Percentiles rank a stretch among this genome's conserved stretches.
Evolutionary conservation across 1,140 invertebrate species (phyloP).

Genomic region (Pygmarrhopalites habei): DNA sequence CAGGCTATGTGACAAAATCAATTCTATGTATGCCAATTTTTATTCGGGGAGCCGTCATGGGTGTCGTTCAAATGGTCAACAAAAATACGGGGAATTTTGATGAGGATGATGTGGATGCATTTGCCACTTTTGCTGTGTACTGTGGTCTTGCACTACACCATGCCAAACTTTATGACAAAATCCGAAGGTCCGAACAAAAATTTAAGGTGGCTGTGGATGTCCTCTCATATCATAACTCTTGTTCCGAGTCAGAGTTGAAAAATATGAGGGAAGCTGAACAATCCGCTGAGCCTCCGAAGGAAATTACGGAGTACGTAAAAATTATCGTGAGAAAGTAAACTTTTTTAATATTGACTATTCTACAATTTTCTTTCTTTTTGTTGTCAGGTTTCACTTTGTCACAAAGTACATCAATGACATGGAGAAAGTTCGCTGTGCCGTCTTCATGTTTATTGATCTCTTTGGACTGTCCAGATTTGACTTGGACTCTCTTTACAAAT

Average conservation of each 20-base stretch:
- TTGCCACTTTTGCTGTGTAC: conserved; percentile 75
- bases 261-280: conserved; percentile 45
- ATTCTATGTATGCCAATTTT: conserved; percentile 82
- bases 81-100: conserved; percentile 28
- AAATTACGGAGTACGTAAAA: conserved; percentile 3
- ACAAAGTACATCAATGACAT: conserved; percentile 59
- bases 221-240: conserved; percentile 67
- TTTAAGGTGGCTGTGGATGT: conserved; percentile 74
- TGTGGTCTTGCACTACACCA: conserved; percentile 77
- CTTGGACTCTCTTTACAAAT: conserved; percentile 56
- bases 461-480: conserved; percentile 58
- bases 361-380: too few species aligned
- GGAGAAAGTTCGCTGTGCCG: conserved; percentile 58
- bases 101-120: conserved; percentile 67
- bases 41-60: conserved; percentile 53
- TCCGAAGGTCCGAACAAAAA: conserved; percentile 72
- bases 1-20: conserved; percentile 65
- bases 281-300: background rate
- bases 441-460: conserved; percentile 72
- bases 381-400: conserved; percentile 61
- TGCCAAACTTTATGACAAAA: conserved; percentile 77
- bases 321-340: too few species aligned
- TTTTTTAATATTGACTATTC: too few species aligned
- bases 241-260: conserved; percentile 60
- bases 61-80: conserved; percentile 75